Evolutionary conservation across 2,113 vertebrate species (phyloP), one percentile per base, ranked within the genome.

Genomic region (Zosterops lateralis): DNA sequence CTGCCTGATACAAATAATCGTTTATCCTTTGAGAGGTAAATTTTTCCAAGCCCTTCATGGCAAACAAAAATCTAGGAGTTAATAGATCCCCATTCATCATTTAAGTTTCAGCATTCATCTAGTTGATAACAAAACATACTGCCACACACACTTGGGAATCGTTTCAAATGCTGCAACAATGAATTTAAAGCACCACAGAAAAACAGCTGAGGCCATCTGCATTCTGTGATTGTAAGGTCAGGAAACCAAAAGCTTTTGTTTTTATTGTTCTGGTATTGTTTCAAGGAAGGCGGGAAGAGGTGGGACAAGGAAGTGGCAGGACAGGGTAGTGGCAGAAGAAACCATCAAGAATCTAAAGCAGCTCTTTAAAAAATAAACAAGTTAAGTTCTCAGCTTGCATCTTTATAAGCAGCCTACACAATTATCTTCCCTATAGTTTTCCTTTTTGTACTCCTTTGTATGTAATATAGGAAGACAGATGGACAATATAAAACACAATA

Each of bases 221-320:
- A 73, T 83, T 87, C 84, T 76, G 58, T 18, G 31, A 84, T 22
- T 71, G 48, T 72, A 84, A 89, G 11, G 34, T 58, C 73, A 93
- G 77, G 87, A 92, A 95, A 93, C 62, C 45, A 94, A 93, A 61
- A 57, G 84, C 70, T 89, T 95, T 96, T 93, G 90, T 32, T 86
- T 90, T 82, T 47, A 47, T 85, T 89, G 61, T 95, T 73, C 84
- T 84, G 36, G n/a, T 82, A 34, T n/a, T 1, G 11, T 40, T 91
- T 84, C 61, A 93, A 87, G 29, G 42, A 68, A 91, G 47, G 62
- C 2, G 4, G 58, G 71, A 89, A 79, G 89, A 84, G 64, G 58
- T 44, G 53, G 66, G 42, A 53, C 78, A n/a, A 58, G 47, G 51
- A 95, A 84, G 53, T 28, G 26, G 64, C 47, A 68, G 45, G 54